phyloP scores from a whole-genome alignment of 2,888 invertebrate genomes.

The Spisula solida region DNA sequence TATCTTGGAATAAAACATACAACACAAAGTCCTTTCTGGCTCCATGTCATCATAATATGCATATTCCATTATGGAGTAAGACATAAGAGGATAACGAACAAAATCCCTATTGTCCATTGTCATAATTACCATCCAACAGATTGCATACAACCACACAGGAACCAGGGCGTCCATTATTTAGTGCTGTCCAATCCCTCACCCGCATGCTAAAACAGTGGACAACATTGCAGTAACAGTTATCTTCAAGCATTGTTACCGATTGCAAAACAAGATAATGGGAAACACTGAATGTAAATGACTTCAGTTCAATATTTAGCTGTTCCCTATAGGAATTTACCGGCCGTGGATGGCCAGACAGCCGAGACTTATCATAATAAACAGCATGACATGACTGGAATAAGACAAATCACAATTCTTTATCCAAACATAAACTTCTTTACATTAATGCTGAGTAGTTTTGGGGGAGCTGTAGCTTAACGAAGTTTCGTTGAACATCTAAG shows the following conservation, averaged over 20 bases:
- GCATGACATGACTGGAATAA: slow-evolving; percentile 9
- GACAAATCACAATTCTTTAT: neutral
- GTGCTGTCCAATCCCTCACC: slow-evolving; percentile 1
- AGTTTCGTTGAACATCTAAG: too few relatives aligned
- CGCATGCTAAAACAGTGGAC: neutral
- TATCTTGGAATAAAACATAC: neutral
- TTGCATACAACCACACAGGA: neutral
- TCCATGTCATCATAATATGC: neutral
- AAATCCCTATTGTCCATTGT: neutral
- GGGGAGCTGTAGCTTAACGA: too few relatives aligned
- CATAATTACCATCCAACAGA: neutral
- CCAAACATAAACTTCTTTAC: neutral
- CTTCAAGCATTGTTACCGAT: neutral
- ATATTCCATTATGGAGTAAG: slow-evolving; percentile 11
- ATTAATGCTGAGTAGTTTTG: neutral
- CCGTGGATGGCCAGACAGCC: neutral
- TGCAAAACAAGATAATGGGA: neutral
- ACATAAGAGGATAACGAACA: neutral
- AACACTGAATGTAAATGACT: slow-evolving; percentile 11
- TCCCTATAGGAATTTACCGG: neutral
- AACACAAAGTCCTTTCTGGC: neutral
- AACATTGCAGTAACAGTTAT: neutral
- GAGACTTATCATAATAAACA: slow-evolving; percentile 13
- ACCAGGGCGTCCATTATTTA: neutral
- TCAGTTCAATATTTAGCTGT: neutral